Percentiles rank a stretch among this genome's conserved stretches.
phyloP scores from a whole-genome alignment of 2,888 invertebrate species.

The Papilio gigon region DNA sequence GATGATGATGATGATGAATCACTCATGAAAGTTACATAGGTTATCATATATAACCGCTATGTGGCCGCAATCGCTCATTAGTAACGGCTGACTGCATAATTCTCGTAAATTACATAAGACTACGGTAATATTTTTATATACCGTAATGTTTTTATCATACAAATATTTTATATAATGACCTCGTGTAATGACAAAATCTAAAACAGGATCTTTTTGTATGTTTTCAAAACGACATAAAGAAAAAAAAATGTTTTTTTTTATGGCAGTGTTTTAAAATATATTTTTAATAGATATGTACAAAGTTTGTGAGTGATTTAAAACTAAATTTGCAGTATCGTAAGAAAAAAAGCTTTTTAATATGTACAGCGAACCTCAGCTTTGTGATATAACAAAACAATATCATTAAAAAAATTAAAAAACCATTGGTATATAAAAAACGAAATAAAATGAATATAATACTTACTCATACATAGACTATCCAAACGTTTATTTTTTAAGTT shows the following conservation, averaged over 20 bases:
- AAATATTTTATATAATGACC: not conserved
- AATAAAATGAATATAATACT: conserved; percentile 16
- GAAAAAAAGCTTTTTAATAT: too few relatives aligned
- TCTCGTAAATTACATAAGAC: conserved; percentile 3
- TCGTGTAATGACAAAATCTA: not conserved
- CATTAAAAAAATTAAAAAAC: not conserved
- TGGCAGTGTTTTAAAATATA: too few relatives aligned
- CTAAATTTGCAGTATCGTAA: too few relatives aligned
- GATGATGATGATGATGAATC: too few relatives aligned
- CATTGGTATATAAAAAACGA: too few relatives aligned
- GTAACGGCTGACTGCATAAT: not conserved
- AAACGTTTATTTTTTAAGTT: not conserved
- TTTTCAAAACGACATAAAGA: too few relatives aligned
- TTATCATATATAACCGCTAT: not conserved
- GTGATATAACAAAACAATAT: too few relatives aligned
- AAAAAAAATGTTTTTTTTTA: too few relatives aligned
- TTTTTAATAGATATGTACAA: too few relatives aligned
- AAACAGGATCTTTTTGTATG: too few relatives aligned
- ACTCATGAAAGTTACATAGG: not conserved
- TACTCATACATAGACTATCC: conserved; percentile 23
- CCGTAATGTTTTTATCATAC: not conserved
- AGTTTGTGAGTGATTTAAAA: too few relatives aligned
- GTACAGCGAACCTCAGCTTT: too few relatives aligned
- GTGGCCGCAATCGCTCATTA: not conserved
- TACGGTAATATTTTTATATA: not conserved